Conservation (phyloP, 2,797 vertebrate species). For the Gymnopithys bicolor region DNA sequence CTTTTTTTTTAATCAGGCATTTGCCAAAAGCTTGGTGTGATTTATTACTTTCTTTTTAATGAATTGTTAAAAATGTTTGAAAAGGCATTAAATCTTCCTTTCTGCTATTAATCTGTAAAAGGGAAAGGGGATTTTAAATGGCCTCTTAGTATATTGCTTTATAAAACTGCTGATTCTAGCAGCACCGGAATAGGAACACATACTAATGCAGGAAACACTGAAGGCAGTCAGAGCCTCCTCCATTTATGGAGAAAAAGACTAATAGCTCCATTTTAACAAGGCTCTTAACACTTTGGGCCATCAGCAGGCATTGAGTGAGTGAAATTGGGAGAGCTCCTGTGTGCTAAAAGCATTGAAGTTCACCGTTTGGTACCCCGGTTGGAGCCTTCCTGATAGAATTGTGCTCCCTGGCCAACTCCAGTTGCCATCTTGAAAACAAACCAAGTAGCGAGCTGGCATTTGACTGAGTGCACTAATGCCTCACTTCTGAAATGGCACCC, state of each 20-base stretch:
- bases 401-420: constrained; percentile 30
- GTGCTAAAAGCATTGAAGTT: constrained; percentile 77
- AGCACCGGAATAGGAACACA: constrained; percentile 72
- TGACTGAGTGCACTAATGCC: constrained; percentile 62
- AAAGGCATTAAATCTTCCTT: constrained; percentile 75
- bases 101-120: constrained; percentile 76
- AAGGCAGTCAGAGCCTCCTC: constrained; percentile 65
- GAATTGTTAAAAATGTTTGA: constrained; percentile 78
- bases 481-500: constrained; percentile 56
- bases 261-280: constrained; percentile 79
- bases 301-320: constrained; percentile 72
- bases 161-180: constrained; percentile 81
- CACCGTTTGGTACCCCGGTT: constrained; percentile 48
- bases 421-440: constrained; percentile 62
- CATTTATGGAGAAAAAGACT: constrained; percentile 75
- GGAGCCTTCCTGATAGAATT: constrained; percentile 57
- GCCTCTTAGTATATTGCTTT: constrained; percentile 79
- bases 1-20: constrained; percentile 28
- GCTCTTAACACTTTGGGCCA: constrained; percentile 73
- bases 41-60: constrained; percentile 77
- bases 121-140: constrained; percentile 72
- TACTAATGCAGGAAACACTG: constrained; percentile 76
- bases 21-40: constrained; percentile 54
- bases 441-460: constrained; percentile 50
- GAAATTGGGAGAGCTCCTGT: constrained; percentile 70